Percentiles rank a stretch among this genome's conserved stretches.
Evolutionary conservation across 2,888 invertebrate genomes (phyloP).

Genomic region (Zaprionus lineosus): DNA sequence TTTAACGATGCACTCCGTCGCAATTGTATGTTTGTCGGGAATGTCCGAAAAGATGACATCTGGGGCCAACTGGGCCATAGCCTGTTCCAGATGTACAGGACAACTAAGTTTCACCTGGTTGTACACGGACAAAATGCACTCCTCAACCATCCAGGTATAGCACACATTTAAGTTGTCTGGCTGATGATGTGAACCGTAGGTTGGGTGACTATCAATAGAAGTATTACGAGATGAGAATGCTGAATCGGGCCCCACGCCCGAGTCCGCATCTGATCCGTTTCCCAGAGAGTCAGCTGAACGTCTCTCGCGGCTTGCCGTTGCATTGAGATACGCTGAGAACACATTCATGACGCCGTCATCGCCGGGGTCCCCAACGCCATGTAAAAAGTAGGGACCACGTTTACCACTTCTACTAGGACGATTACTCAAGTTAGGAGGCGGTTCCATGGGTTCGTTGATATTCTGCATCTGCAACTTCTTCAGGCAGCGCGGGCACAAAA

Average conservation of each 20-base stretch:
- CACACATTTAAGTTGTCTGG: conserved; percentile 82
- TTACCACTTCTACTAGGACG: conserved; percentile 63
- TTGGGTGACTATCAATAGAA: conserved; percentile 90
- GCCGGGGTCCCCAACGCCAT: conserved; percentile 60
- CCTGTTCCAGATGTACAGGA: conserved; percentile 90
- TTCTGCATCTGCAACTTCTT: conserved; percentile 80
- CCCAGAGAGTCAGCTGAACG: conserved; percentile 84
- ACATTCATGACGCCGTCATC: conserved; percentile 77
- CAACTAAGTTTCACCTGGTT: conserved; percentile 89
- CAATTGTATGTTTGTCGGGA: conserved; percentile 90
- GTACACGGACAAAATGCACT: conserved; percentile 95
- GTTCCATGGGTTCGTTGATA: conserved; percentile 70
- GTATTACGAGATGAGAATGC: conserved; percentile 91
- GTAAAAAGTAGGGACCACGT: conserved; percentile 62
- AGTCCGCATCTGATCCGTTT: conserved; percentile 89
- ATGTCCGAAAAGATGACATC: conserved; percentile 97
- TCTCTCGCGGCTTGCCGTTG: conserved; percentile 74
- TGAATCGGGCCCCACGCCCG: conserved; percentile 93
- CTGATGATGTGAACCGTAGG: conserved; percentile 79
- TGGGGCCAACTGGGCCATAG: conserved; percentile 92
- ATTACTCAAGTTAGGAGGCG: conserved; percentile 48
- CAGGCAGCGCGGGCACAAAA: conserved; percentile 95
- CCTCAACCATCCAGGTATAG: conserved; percentile 96
- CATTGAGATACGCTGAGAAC: conserved; percentile 78
- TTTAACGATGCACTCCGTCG: conserved; percentile 90